Evolutionary conservation across 2,888 invertebrate species (phyloP), one percentile per base, ranked within the genome.

Genomic region (Drosophila percnosoma): DNA sequence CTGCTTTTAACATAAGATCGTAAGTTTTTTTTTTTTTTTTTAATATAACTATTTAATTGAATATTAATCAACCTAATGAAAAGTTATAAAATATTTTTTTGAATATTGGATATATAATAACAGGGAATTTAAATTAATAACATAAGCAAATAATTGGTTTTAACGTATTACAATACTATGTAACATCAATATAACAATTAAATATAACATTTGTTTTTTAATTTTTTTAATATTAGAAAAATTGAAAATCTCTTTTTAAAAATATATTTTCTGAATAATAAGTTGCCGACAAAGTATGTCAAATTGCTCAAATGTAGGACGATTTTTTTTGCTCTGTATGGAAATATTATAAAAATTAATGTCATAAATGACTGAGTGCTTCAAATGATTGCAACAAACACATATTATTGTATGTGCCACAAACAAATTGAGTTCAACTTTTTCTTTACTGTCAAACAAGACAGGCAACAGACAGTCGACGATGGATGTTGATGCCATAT

Each of bases 341-440:
- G 2, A 13, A 21, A 24, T 21, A 33, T 4, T 21, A 33, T 8
- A 8, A 33, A 33, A 21, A 33, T 4, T 38, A 36, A n/a, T n/a
- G 34, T 5, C 29, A 11, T 8, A n/a, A 6, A 7, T 29, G 10
- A 27, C 1, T 18, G 27, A 38, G 6, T 15, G 31, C 13, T 5
- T 36, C n/a, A 11, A 54, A 36, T 21, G 34, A 24, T 18, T 36
- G 34, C 53, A 27, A 6, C 4, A 24, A 72, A 57, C 45, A 40
- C 8, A 63, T 34, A 49, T 36, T 63, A 52, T 60, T 61, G 72
- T 42, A 18, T 42, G 21, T 34, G 59, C 29, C 71, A 33, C 53
- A 68, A 40, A 59, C 38, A 13, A 67, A 78, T 54, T 61, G 55
- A 78, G 65, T 45, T 63, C 65, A 74, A 66, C 49, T 66, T 57